Percentiles rank a stretch among this genome's conserved stretches.
These are phyloP conservation scores for Neosalanx taihuensis DNA, from an alignment of 2,797 vertebrate genomes.

Conservation along the genomic window DNA sequence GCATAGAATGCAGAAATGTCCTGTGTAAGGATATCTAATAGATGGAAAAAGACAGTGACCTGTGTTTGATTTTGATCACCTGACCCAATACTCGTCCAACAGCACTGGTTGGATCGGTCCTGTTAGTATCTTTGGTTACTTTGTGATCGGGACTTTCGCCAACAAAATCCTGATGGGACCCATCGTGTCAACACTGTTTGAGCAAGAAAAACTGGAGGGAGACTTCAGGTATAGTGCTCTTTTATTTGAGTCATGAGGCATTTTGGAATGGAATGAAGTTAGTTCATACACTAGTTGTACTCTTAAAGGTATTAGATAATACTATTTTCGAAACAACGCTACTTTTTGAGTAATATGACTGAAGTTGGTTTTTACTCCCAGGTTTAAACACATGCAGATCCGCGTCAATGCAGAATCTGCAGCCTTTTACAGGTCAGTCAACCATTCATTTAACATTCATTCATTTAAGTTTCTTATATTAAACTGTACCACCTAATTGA, in stretches of 20 bases:
- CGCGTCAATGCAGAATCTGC: slow-evolving; percentile 93
- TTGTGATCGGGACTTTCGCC: slow-evolving; percentile 83
- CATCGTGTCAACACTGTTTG: slow-evolving; percentile 86
- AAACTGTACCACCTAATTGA: neutral
- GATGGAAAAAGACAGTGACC: no score
- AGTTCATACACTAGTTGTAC: no score
- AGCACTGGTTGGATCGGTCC: slow-evolving; percentile 97
- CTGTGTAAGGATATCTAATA: no score
- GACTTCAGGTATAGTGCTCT: slow-evolving; percentile 85
- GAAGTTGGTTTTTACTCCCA: slow-evolving; percentile 50
- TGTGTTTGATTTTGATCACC: no score
- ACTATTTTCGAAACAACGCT: neutral
- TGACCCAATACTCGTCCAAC: slow-evolving; percentile 14
- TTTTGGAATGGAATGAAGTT: neutral
- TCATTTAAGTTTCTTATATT: neutral
- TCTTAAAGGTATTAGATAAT: no score
- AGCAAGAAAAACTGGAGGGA: slow-evolving; percentile 96
- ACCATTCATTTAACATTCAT: neutral
- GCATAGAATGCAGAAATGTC: no score
- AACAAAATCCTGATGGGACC: slow-evolving; percentile 94
- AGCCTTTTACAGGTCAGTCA: slow-evolving; percentile 89
- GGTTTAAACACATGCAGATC: slow-evolving; percentile 98
- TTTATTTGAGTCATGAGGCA: neutral
- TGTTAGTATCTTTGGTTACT: slow-evolving; percentile 89
- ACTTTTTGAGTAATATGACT: neutral